These are phyloP conservation scores for Pogonomyrmex barbatus DNA, from an alignment of 1,140 invertebrate species.

Conservation along the genomic window DNA sequence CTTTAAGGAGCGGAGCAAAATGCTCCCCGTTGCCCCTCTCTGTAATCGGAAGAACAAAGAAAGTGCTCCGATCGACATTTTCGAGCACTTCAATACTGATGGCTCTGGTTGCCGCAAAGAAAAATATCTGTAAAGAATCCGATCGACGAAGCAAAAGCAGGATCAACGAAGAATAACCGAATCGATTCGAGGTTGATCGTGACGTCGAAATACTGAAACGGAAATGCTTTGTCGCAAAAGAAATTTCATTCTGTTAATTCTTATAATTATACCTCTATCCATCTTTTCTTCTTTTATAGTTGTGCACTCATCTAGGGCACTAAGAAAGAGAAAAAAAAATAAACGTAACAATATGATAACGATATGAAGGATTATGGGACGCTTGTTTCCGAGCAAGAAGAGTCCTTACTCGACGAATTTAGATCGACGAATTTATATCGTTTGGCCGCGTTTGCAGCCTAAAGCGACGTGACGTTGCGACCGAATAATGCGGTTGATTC, in stretches of 20 bases:
- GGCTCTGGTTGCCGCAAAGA: not conserved
- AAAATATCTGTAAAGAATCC: constrained; percentile 10
- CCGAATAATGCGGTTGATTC: constrained; percentile 79
- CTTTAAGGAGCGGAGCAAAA: constrained; percentile 21
- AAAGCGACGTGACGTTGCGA: constrained; percentile 59
- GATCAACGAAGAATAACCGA: not conserved
- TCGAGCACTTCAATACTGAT: constrained; percentile 10
- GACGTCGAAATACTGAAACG: not conserved
- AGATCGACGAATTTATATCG: too few relatives aligned
- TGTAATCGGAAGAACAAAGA: constrained; percentile 26
- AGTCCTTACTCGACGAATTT: not conserved
- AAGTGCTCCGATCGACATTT: constrained; percentile 1
- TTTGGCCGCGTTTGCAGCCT: not conserved
- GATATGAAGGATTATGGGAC: not conserved
- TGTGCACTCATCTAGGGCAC: not conserved
- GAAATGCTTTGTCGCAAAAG: not conserved
- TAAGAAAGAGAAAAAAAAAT: not conserved
- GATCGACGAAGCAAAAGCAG: not conserved
- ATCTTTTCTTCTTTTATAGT: not conserved
- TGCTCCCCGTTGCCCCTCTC: not conserved
- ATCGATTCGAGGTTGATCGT: not conserved
- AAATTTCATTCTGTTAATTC: not conserved
- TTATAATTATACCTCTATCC: not conserved
- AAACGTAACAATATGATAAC: not conserved
- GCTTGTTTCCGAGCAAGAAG: not conserved